These are phyloP conservation scores for Pagetopsis macropterus DNA, from an alignment of 2,797 vertebrate genomes.

Conservation along the genomic window DNA sequence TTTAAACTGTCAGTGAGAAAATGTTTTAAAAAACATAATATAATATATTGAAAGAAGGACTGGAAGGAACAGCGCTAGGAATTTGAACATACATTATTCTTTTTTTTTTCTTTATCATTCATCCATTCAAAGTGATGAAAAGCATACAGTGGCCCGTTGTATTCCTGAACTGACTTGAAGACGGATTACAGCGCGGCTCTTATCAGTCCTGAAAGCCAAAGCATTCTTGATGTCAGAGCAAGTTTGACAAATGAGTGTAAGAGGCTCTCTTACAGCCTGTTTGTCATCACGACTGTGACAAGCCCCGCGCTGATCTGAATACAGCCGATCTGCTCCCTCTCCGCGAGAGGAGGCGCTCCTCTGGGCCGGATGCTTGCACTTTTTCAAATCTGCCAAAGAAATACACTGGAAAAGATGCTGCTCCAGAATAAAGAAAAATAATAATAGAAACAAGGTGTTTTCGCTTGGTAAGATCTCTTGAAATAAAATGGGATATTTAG, in stretches of 20 bases:
- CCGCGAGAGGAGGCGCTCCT: not conserved
- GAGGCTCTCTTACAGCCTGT: constrained; percentile 62
- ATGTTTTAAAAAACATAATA: not conserved
- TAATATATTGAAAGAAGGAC: not conserved
- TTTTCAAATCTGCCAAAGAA: constrained; percentile 17
- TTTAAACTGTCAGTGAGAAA: not conserved
- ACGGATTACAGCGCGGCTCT: constrained; percentile 61
- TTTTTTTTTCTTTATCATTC: constrained; percentile 39
- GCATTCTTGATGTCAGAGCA: constrained; percentile 67
- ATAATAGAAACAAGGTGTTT: too few species aligned
- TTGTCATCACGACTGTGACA: constrained; percentile 71
- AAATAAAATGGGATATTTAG: too few species aligned
- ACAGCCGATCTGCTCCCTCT: constrained; percentile 47
- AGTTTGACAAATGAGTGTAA: constrained; percentile 71
- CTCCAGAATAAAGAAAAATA: too few species aligned
- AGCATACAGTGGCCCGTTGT: constrained; percentile 63
- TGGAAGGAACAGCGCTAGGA: constrained; percentile 16
- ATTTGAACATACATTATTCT: constrained; percentile 31
- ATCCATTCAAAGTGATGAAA: constrained; percentile 67
- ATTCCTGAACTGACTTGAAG: constrained; percentile 63
- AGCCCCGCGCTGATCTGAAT: constrained; percentile 52
- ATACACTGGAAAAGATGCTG: not conserved
- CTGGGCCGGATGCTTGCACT: constrained; percentile 23
- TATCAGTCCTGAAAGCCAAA: constrained; percentile 69
- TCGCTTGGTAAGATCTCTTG: too few species aligned